A percentile compares a stretch with the other conserved stretches of the same genome.
These are phyloP conservation scores for Gastracanthus pulcherrimus DNA, from an alignment of 2,888 invertebrate genomes.

Conservation along the genomic window DNA sequence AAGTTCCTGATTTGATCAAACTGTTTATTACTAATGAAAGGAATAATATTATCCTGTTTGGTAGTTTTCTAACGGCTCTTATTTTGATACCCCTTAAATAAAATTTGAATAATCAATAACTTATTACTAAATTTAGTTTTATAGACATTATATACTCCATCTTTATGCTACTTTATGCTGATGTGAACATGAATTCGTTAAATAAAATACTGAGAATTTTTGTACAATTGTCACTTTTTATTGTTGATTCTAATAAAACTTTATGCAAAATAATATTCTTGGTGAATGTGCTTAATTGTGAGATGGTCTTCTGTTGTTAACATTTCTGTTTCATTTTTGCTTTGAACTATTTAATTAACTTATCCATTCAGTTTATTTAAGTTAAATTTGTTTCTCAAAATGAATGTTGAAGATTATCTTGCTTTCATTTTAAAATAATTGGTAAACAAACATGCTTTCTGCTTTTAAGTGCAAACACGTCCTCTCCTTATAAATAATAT, in stretches of 20 bases:
- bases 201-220: neutral
- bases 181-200: neutral
- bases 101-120: neutral
- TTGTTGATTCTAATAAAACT: neutral
- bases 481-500: no score
- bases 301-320: no score
- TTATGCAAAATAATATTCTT: neutral
- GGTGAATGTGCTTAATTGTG: no score
- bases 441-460: no score
- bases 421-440: no score
- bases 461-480: no score
- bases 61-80: neutral
- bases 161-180: neutral
- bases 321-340: no score
- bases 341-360: no score
- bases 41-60: no score
- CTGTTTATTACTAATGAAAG: neutral
- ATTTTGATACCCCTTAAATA: neutral
- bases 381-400: no score
- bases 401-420: no score
- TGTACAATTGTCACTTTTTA: neutral
- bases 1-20: neutral
- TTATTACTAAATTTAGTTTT: neutral
- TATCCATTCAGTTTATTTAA: no score
- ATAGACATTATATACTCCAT: neutral